Conservation (phyloP, 2,888 invertebrate genomes). For the Oscheius sp. region DNA sequence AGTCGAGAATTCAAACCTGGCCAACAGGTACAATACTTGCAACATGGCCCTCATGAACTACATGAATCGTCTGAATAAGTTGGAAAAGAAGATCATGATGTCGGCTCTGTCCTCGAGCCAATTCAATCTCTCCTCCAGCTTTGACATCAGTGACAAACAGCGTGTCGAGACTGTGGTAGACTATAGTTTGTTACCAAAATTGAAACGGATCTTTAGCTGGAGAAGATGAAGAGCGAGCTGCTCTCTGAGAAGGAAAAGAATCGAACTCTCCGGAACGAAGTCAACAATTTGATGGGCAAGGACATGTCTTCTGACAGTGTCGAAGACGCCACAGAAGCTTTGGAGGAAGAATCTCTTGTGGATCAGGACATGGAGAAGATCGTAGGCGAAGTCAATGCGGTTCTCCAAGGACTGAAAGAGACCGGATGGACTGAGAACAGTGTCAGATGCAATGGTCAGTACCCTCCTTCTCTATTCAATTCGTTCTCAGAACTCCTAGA, state of each 20-base stretch:
- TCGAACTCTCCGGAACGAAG: conserved; percentile 5
- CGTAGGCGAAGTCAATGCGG: neutral
- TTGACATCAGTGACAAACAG: conserved; percentile 9
- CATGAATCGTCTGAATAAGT: conserved; percentile 13
- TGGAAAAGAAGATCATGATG: conserved; percentile 1
- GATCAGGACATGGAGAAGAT: neutral
- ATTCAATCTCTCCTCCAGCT: conserved; percentile 5
- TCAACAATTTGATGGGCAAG: conserved; percentile 6
- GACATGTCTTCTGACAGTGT: neutral
- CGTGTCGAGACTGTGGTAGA: neutral
- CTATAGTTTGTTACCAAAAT: neutral
- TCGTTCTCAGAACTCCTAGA: neutral
- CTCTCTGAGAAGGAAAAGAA: neutral
- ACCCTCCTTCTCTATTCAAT: neutral
- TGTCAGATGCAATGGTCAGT: neutral
- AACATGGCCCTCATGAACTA: conserved; percentile 3
- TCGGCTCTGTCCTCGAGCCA: conserved; percentile 13
- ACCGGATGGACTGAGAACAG: neutral
- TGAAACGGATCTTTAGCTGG: neutral
- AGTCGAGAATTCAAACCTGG: neutral
- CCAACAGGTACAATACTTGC: neutral
- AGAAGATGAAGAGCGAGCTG: conserved; percentile 23
- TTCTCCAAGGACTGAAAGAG: neutral
- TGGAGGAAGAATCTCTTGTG: neutral
- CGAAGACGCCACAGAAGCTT: neutral